Percentiles rank a stretch among this genome's conserved stretches.
Conservation (phyloP, 2,113 vertebrate species). For the Dasypus novemcinctus region DNA sequence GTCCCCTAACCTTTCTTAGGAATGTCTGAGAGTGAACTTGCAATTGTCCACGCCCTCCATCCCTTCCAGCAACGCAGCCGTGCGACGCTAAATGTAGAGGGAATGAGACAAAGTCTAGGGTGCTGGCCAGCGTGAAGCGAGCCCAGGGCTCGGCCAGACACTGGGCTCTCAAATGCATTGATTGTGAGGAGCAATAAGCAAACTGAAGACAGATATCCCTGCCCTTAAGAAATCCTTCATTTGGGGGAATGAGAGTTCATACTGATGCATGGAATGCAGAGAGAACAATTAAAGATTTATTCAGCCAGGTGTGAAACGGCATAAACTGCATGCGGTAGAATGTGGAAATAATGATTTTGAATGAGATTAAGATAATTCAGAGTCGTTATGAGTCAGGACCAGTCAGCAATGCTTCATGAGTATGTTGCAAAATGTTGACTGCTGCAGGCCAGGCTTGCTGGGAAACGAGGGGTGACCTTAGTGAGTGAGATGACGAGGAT, state of each 20-base stretch:
- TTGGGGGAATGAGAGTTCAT: neutral
- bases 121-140: rapidly evolving
- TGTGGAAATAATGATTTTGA: rapidly evolving
- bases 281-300: neutral
- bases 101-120: rapidly evolving
- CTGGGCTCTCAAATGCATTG: neutral
- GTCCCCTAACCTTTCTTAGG: neutral
- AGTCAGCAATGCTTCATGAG: rapidly evolving
- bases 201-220: neutral
- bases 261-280: neutral
- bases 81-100: rapidly evolving
- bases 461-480: neutral
- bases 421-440: rapidly evolving
- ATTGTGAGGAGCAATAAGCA: neutral
- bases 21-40: neutral
- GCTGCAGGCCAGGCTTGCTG: rapidly evolving
- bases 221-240: neutral
- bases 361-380: rapidly evolving
- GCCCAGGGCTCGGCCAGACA: rapidly evolving
- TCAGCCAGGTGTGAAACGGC: rapidly evolving
- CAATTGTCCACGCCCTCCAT: rapidly evolving
- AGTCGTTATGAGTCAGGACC: neutral
- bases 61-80: rapidly evolving
- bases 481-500: rapidly evolving
- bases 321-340: rapidly evolving